Base-by-base conservation (phyloP, 2,113 vertebrate genomes). In the Edolisoma coerulescens region DNA sequence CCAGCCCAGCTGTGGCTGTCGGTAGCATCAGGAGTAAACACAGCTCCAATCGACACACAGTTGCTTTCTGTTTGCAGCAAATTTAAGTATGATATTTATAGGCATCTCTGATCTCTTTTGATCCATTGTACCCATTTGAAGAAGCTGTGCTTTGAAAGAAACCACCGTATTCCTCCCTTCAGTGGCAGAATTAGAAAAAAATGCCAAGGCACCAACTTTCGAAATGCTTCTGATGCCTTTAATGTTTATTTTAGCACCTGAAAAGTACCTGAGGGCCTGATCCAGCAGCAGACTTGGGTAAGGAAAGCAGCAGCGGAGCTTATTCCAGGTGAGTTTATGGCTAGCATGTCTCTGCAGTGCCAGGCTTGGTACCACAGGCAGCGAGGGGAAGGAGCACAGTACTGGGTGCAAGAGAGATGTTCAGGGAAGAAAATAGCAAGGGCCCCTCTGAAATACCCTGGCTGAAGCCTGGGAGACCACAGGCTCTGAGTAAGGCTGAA, bases 91-190 rank as follows among this genome's bases (percentile, higher is more conserved):
- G 93, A 61, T 89, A 77, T 91, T 78, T 80, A 28, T 68, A 96
- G 88, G 77, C 83, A 81, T 71, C 63, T 96, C 70, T n/a, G 35
- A 82, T 85, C 85, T 89, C 63, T 95, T 96, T 84, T 90, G 84
- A 92, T 84, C 89, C 78, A 54, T 92, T 96, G 96, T 91, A 79
- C 76, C 80, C 45, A 60, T 86, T 71, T 50, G 65, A 81, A 86
- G 78, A 83, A 79, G 45, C 15, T 41, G 35, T 39, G 44, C 16
- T 90, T 77, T 89, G 76, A 76, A 80, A 92, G 19, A 77, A 83
- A n/a, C 1, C 14, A 30, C 35, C 3, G 1, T n/a, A 47, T 84
- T 90, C 20, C 2, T 60, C 47, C 59, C 73, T 90, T 84, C 69
- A 42, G 69, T 49, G 60, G 64, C 17, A 47, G 85, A 85, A 77